These are phyloP conservation scores for Eurystomus glaucurus DNA, from an alignment of 2,797 vertebrate genomes.

Conservation along the genomic window DNA sequence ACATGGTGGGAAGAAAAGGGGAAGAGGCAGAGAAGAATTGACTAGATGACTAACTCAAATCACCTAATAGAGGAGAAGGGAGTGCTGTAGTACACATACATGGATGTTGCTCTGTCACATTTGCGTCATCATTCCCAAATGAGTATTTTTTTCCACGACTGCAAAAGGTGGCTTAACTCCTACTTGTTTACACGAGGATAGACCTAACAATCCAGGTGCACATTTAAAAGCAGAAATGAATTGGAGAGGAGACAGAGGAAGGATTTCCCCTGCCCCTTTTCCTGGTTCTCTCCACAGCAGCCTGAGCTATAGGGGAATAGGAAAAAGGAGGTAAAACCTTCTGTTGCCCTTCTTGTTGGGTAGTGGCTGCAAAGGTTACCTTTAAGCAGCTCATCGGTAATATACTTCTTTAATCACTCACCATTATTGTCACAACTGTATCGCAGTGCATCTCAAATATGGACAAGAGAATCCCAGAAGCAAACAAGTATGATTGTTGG, in stretches of 20 bases:
- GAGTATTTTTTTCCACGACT: background rate
- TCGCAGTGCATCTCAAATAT: background rate
- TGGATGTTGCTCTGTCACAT: background rate
- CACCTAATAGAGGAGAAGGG: background rate
- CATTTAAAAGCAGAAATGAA: background rate
- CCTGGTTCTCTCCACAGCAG: background rate
- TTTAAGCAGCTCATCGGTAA: background rate
- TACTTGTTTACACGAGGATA: background rate
- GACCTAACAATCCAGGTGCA: background rate
- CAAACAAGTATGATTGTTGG: background rate
- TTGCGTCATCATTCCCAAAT: background rate
- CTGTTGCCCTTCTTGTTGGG: background rate
- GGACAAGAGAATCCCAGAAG: background rate
- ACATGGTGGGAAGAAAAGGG: accelerated
- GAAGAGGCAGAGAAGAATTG: background rate
- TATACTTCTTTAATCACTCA: background rate
- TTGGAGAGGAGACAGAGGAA: background rate
- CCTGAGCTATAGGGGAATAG: background rate
- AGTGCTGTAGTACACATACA: background rate
- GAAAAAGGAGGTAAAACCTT: background rate
- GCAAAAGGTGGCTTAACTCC: background rate
- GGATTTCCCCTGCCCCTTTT: background rate
- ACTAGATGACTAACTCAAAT: background rate
- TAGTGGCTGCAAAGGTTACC: background rate
- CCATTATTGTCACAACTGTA: background rate